phyloP scores from a whole-genome alignment of 2,797 vertebrate species.

The Hoplostethus mediterraneus region DNA sequence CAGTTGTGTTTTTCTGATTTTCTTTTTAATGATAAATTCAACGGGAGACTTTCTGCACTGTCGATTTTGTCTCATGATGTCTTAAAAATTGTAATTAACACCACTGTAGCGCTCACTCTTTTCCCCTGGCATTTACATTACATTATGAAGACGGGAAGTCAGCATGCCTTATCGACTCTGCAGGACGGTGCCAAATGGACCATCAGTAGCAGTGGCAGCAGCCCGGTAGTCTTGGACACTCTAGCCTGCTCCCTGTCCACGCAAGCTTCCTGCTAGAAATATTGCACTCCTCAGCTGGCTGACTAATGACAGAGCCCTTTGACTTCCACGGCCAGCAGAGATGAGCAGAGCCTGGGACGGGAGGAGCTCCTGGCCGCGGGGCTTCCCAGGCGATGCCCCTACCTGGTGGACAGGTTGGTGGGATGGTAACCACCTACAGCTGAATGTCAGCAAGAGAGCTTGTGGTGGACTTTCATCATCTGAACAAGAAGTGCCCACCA shows the following conservation, averaged over 20 bases:
- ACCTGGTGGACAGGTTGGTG: neutral
- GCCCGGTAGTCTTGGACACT: conserved; percentile 8
- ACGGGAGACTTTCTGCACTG: neutral
- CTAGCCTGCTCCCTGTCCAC: conserved; percentile 33
- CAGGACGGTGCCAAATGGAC: conserved; percentile 39
- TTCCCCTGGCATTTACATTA: conserved; percentile 30
- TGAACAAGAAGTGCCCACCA: no score
- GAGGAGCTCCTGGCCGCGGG: no score
- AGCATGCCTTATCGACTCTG: conserved; percentile 18
- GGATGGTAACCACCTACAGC: no score
- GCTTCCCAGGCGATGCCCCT: neutral
- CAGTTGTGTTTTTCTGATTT: no score
- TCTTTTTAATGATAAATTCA: no score
- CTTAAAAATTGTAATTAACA: neutral
- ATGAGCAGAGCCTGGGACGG: neutral
- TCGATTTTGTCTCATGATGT: conserved; percentile 22
- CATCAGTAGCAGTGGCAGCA: conserved; percentile 15
- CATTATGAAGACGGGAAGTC: conserved; percentile 41
- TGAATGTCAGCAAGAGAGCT: no score
- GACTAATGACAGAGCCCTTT: conserved; percentile 51
- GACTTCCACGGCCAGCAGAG: conserved; percentile 21
- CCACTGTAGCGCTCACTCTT: neutral
- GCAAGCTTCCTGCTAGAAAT: conserved; percentile 46
- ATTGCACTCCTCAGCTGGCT: conserved; percentile 54
- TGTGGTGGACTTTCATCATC: no score